A percentile compares a stretch with the other conserved stretches of the same genome.
Conservation (phyloP, 2,888 invertebrate species). For the Petrophora chlorosata region DNA sequence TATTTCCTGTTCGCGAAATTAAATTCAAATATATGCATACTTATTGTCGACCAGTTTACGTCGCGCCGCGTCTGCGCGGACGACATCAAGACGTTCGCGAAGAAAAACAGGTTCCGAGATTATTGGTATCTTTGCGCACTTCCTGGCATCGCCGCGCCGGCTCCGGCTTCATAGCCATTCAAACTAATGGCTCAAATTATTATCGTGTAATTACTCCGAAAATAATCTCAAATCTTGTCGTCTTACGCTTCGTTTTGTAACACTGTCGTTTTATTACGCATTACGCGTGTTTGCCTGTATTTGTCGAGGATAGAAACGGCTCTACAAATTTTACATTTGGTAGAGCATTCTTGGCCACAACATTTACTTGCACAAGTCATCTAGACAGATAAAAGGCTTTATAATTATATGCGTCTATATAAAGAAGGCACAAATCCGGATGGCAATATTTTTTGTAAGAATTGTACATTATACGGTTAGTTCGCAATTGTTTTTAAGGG, state of each 20-base stretch:
- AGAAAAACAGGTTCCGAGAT: conserved; percentile 49
- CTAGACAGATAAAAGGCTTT: too few relatives aligned
- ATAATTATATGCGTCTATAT: too few relatives aligned
- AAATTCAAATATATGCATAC: conserved; percentile 79
- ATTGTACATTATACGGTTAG: too few relatives aligned
- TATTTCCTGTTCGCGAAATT: conserved; percentile 78
- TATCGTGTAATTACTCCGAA: conserved; percentile 6
- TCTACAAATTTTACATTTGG: too few relatives aligned
- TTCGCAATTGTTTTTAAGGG: background rate
- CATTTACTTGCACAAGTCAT: too few relatives aligned
- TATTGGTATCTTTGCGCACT: conserved; percentile 51
- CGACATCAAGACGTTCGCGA: conserved; percentile 26
- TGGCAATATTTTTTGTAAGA: too few relatives aligned
- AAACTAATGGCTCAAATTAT: conserved; percentile 11
- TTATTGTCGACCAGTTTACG: conserved; percentile 72
- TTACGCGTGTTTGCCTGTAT: too few relatives aligned
- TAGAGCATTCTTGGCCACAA: too few relatives aligned
- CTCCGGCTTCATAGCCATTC: conserved; percentile 22
- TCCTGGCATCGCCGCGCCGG: conserved; percentile 54
- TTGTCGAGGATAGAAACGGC: too few relatives aligned
- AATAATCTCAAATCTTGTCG: background rate
- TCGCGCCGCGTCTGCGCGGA: conserved; percentile 32
- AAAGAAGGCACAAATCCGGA: too few relatives aligned
- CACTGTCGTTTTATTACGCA: too few relatives aligned
- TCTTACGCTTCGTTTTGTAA: conserved; percentile 1